Percentiles rank a stretch among this genome's conserved stretches.
Conservation (phyloP, 2,797 vertebrate genomes). For the Chaetodon trifasciatus region DNA sequence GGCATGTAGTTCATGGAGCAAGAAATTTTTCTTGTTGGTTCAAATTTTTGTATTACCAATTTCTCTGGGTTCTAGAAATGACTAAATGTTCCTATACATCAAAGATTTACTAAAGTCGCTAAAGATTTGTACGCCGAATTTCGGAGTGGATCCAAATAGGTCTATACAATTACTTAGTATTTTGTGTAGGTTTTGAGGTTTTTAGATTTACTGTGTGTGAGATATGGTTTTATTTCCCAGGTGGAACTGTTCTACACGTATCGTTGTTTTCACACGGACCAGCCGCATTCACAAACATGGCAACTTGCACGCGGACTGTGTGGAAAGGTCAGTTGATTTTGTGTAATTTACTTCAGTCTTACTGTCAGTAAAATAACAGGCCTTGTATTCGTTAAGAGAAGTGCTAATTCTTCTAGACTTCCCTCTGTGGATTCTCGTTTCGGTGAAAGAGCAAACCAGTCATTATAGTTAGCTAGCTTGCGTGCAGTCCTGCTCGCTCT, state of each 20-base stretch:
- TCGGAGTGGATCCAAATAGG: fast-evolving
- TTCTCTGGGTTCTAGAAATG: not conserved
- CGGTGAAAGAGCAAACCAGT: not conserved
- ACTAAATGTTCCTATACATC: not conserved
- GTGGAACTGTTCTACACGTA: slow-evolving; percentile 32
- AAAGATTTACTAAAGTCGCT: not conserved
- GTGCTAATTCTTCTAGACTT: fast-evolving
- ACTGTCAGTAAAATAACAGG: not conserved
- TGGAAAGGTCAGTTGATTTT: slow-evolving; percentile 83
- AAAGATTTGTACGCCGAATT: not conserved
- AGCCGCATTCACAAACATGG: slow-evolving; percentile 70
- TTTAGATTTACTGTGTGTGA: fast-evolving
- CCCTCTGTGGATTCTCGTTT: not conserved
- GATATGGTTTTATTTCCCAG: fast-evolving
- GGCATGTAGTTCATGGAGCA: not conserved
- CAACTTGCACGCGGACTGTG: slow-evolving; percentile 65
- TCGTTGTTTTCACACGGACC: slow-evolving; percentile 66
- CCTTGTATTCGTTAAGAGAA: fast-evolving
- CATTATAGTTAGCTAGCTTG: slow-evolving; percentile 12
- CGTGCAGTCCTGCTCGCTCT: not conserved
- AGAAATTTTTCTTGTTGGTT: fast-evolving
- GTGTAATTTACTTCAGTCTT: not conserved
- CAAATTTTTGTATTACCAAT: not conserved
- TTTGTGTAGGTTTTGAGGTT: fast-evolving
- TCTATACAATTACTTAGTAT: fast-evolving